phyloP scores from a whole-genome alignment of 2,113 vertebrate species.

The Phodopus roborovskii region DNA sequence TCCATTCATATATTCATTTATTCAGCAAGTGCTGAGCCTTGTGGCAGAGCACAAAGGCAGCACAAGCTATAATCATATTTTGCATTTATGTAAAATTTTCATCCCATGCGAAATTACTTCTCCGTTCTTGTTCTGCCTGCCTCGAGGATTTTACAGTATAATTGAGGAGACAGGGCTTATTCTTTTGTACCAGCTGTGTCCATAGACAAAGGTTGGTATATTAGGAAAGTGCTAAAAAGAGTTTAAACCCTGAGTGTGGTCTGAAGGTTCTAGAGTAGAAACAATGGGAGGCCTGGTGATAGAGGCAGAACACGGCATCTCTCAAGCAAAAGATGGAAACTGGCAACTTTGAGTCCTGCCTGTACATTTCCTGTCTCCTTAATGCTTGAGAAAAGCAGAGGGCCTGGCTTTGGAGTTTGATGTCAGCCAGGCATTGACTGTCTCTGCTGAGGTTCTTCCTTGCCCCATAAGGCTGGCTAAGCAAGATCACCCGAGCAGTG shows the following conservation, averaged over 20 bases:
- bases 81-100: conserved; percentile 80
- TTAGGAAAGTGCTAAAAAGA: conserved; percentile 56
- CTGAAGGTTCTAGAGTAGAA: conserved; percentile 57
- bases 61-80: conserved; percentile 77
- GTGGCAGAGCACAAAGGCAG: conserved; percentile 74
- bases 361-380: not conserved
- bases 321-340: not conserved
- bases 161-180: conserved; percentile 67
- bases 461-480: not conserved
- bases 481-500: not conserved
- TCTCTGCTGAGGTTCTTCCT: not conserved
- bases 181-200: conserved; percentile 63
- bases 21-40: conserved; percentile 72
- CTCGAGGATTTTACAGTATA: conserved; percentile 74
- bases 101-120: conserved; percentile 70
- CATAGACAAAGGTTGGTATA: conserved; percentile 54
- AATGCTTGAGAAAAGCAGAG: not conserved
- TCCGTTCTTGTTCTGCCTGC: conserved; percentile 72
- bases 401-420: not conserved
- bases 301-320: not conserved
- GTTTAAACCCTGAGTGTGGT: conserved; percentile 61
- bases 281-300: not conserved
- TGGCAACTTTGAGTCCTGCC: not conserved
- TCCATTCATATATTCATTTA: conserved; percentile 79
- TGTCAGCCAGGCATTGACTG: not conserved